Evolutionary conservation across 2,113 vertebrate genomes (phyloP).

Genomic region (Chloebia gouldiae): DNA sequence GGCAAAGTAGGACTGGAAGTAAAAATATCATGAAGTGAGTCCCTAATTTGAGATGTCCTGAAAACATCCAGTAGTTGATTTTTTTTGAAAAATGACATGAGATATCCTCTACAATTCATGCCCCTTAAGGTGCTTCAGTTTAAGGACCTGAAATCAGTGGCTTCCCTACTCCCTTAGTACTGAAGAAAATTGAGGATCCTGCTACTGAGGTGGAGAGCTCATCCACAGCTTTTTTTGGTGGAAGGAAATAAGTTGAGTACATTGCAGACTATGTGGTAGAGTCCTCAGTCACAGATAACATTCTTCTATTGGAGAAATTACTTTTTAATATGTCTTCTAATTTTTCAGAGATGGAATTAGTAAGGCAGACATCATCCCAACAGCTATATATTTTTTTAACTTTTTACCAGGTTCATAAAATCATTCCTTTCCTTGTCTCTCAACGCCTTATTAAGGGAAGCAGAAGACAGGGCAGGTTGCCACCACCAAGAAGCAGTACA

Average conservation of each 20-base stretch:
- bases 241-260: neutral
- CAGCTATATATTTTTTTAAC: neutral
- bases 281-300: accelerated
- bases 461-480: neutral
- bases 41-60: neutral
- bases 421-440: neutral
- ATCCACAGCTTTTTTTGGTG: neutral
- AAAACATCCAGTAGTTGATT: neutral
- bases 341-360: neutral
- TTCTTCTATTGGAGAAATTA: neutral
- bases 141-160: neutral
- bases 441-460: conserved; percentile 15
- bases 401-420: neutral
- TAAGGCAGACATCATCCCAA: neutral
- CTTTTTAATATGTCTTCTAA: neutral
- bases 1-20: neutral
- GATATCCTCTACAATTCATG: accelerated
- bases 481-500: neutral
- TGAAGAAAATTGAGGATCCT: neutral
- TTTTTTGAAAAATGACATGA: neutral
- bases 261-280: neutral
- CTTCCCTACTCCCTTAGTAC: neutral
- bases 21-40: neutral
- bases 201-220: neutral
- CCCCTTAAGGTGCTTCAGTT: neutral